Evolutionary conservation across 2,797 vertebrate genomes (phyloP).

Genomic region (Microctenopoma steveboyesi): DNA sequence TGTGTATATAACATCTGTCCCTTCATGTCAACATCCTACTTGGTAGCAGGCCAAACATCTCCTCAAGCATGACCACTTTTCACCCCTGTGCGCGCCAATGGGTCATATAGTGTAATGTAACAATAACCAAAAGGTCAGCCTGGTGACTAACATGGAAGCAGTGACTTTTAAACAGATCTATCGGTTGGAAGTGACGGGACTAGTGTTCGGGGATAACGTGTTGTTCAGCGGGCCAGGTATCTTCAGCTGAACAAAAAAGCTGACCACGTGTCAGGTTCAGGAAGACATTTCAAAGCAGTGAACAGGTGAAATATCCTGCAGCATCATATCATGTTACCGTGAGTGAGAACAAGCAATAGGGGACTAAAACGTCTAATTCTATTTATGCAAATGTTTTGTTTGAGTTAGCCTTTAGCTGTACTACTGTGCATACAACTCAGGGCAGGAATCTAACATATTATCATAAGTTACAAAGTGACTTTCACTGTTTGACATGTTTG

Average conservation of each 20-base stretch:
- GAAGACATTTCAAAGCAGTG: constrained; percentile 45
- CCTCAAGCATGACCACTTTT: constrained; percentile 48
- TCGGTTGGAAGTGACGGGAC: constrained; percentile 34
- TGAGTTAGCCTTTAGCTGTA: neutral
- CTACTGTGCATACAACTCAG: neutral
- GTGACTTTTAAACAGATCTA: constrained; percentile 44
- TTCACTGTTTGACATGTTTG: constrained; percentile 2
- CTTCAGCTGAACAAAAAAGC: constrained; percentile 69
- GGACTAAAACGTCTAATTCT: neutral
- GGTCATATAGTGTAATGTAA: constrained; percentile 31
- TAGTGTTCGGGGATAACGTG: constrained; percentile 35
- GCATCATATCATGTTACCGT: neutral
- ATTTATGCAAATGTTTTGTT: constrained; percentile 8
- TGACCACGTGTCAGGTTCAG: constrained; percentile 49
- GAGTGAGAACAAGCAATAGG: constrained; percentile 9
- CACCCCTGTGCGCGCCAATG: constrained; percentile 34
- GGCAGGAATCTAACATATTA: neutral
- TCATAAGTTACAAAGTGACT: neutral
- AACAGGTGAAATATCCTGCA: constrained; percentile 45
- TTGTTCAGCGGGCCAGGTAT: constrained; percentile 26
- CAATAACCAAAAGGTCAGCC: constrained; percentile 22
- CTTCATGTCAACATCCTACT: constrained; percentile 77
- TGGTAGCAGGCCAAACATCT: constrained; percentile 59
- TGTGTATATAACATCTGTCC: constrained; percentile 59
- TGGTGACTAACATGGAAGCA: constrained; percentile 26